phyloP scores from a whole-genome alignment of 2,888 invertebrate genomes.

The Eubasilissa splendida region DNA sequence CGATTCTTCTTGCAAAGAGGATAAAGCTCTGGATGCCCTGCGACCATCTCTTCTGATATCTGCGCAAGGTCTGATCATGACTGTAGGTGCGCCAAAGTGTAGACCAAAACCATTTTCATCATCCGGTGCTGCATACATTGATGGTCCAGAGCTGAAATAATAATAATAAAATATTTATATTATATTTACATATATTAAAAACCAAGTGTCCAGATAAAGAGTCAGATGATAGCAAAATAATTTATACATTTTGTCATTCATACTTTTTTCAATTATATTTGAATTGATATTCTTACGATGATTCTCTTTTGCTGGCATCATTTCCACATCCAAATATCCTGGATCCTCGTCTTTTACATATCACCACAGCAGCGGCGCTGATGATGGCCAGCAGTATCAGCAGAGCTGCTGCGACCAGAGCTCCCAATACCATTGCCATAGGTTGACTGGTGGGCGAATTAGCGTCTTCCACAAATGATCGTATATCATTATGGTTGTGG shows the following conservation, averaged over 20 bases:
- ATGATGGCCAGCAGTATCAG: conserved; percentile 70
- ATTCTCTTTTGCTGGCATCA: conserved; percentile 51
- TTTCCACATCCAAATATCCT: conserved; percentile 41
- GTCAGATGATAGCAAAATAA: too few species aligned
- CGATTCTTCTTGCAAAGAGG: conserved; percentile 53
- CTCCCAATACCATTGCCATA: conserved; percentile 68
- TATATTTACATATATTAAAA: not conserved
- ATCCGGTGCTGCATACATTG: conserved; percentile 56
- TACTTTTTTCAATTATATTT: not conserved
- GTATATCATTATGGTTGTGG: conserved; percentile 13
- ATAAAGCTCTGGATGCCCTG: conserved; percentile 55
- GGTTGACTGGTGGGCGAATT: conserved; percentile 63
- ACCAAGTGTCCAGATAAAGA: not conserved
- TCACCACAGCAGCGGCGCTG: conserved; percentile 68
- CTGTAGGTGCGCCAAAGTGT: conserved; percentile 53
- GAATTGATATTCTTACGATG: conserved; percentile 41
- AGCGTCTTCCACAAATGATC: not conserved
- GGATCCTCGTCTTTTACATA: conserved; percentile 63
- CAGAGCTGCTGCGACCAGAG: conserved; percentile 67
- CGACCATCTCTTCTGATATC: conserved; percentile 56
- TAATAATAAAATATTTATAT: not conserved
- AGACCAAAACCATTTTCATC: conserved; percentile 56
- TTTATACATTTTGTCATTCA: too few species aligned
- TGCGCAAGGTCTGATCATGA: conserved; percentile 57
- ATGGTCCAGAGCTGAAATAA: conserved; percentile 51